phyloP scores from a whole-genome alignment of 2,113 vertebrate genomes.

The Columbina picui region DNA sequence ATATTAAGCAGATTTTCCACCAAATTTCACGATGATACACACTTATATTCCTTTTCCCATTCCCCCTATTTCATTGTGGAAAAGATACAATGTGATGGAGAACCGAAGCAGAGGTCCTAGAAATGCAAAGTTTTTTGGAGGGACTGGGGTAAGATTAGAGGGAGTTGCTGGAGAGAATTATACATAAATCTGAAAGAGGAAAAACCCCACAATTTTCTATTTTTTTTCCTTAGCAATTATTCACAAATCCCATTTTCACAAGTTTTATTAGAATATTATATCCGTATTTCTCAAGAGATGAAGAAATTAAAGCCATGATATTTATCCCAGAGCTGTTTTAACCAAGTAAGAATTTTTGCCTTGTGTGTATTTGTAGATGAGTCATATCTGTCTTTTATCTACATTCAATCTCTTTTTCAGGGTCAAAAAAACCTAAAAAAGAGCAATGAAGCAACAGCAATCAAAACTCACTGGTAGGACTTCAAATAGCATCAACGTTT shows the following conservation, averaged over 20 bases:
- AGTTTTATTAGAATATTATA: background rate
- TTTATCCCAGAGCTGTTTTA: background rate
- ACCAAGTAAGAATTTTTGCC: background rate
- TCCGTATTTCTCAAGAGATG: background rate
- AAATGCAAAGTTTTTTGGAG: background rate
- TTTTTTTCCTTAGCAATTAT: background rate
- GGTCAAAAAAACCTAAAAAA: background rate
- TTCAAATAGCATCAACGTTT: constrained; percentile 4
- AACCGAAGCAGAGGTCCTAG: background rate
- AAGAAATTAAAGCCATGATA: background rate
- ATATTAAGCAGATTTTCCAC: background rate
- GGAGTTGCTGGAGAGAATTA: background rate
- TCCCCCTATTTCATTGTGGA: background rate
- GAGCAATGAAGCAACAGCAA: background rate
- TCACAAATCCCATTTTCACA: background rate
- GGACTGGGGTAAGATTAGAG: background rate
- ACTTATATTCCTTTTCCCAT: background rate
- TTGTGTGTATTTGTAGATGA: background rate
- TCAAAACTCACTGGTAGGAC: background rate
- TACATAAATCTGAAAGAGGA: background rate
- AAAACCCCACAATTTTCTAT: background rate
- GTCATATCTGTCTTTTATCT: background rate
- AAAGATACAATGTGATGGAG: background rate
- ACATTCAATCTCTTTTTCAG: background rate
- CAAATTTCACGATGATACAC: background rate